A percentile compares a stretch with the other conserved stretches of the same genome.
These are phyloP conservation scores for Pygmarrhopalites habei DNA, from an alignment of 1,140 invertebrate species.

Conservation along the genomic window DNA sequence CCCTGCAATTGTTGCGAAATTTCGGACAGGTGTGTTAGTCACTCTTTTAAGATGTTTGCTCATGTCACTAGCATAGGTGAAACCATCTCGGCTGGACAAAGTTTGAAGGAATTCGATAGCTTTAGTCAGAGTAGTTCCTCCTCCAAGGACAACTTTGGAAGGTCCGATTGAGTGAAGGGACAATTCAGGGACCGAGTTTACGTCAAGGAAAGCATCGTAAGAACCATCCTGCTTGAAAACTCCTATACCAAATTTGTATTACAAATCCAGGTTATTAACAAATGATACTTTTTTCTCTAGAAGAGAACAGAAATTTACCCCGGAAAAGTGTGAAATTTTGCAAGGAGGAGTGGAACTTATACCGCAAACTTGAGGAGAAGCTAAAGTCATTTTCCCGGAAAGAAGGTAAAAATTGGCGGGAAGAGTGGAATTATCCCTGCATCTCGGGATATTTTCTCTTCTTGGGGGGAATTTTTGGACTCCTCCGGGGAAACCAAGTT, in stretches of 20 bases:
- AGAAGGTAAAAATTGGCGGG: too few relatives aligned
- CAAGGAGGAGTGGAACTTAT: too few relatives aligned
- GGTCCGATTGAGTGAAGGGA: not conserved
- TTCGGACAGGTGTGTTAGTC: conserved; percentile 37
- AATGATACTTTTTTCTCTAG: too few relatives aligned
- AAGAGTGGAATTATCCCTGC: too few relatives aligned
- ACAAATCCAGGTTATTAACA: too few relatives aligned
- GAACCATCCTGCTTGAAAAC: conserved; percentile 15
- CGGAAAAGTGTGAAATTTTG: too few relatives aligned
- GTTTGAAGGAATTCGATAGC: not conserved
- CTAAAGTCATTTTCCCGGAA: too few relatives aligned
- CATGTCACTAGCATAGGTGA: not conserved
- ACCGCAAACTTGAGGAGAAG: too few relatives aligned
- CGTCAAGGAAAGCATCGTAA: conserved; percentile 4
- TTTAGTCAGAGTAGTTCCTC: not conserved
- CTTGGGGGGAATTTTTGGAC: too few relatives aligned
- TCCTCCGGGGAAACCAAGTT: too few relatives aligned
- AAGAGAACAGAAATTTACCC: too few relatives aligned
- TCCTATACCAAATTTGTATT: conserved; percentile 54
- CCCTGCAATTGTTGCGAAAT: conserved; percentile 45
- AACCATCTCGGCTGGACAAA: not conserved
- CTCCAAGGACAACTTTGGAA: conserved; percentile 20
- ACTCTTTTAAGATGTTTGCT: conserved; percentile 41
- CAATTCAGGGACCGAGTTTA: not conserved
- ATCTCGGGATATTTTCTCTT: too few relatives aligned